Evolutionary conservation across 2,888 invertebrate species (phyloP), one percentile per base, ranked within the genome.

Genomic region (Xanthorhoe spadicearia): DNA sequence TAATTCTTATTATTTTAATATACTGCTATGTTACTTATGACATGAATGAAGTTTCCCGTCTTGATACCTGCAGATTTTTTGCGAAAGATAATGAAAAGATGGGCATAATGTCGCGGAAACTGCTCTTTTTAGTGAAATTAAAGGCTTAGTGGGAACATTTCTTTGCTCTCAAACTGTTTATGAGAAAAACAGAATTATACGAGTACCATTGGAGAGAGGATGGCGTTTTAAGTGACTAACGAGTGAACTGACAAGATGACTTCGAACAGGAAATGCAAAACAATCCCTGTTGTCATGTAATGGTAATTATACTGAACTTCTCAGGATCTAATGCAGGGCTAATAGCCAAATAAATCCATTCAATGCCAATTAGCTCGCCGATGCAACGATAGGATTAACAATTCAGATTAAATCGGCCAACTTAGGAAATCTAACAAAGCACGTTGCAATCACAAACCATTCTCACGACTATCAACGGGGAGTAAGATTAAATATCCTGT

Each of bases 391-490:
- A 74, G 81, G 80, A 91, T 90, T 89, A 87, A 86, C 88, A 85
- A 87, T 88, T 87, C 83, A 87, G 87, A 91, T 90, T 87, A 85
- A 83, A 87, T 86, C 84, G 83, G 77, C 76, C 80, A 79, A 71
- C 74, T 64, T 74, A 76, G 79, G 76, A 82, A 80, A 81, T 77
- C 77, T 71, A 75, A 73, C 67, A 69, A 66, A 72, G 61, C 48
- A 66, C 58, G 50, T 19, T 18, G 46, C n/a, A 50, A 43, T 15
- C 51, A 51, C 32, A 38, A n/a, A 13, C 17, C 28, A 61, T 48
- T 55, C 28, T 63, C 53, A 8, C 49, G 17, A 53, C 19, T 52
- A 43, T 46, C 57, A 48, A 60, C 17, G 17, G 17, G 49, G 7
- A 57, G 28, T 59, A 59, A 13, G 54, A 57, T 61, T 49, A 38